Evolutionary conservation across 2,113 vertebrate genomes (phyloP), one percentile per base, ranked within the genome.

Genomic region (Hiodon tergisus): DNA sequence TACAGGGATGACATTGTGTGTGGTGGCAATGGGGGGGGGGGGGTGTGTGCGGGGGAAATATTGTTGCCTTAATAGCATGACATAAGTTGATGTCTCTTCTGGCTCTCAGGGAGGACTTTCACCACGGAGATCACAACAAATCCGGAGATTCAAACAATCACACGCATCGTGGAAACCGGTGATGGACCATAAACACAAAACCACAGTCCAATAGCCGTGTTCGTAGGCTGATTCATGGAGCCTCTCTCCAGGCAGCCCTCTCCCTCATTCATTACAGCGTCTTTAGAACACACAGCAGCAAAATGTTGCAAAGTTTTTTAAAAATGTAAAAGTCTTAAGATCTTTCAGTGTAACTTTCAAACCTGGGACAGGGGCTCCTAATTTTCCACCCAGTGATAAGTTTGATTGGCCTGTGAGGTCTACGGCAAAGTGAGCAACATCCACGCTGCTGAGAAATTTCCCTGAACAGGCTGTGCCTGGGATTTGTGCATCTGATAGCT

Each of bases 101-200:
- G 0, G 52, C 76, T 85, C 51, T 67, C 84, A 92, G 91, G 84
- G 78, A 83, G 51, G 47, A 87, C 74, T 54, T 81, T 86, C 68
- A 77, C 74, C 66, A 88, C 17, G n/a, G 50, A 58, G 70, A 81
- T 87, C 69, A 74, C 63, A 62, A 74, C 72, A 53, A 62, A 65
- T 17, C 63, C 63, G 48, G 63, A 74, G 59, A 57, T 66, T 16
- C 51, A 47, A 31, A 71, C 84, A 14, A 89, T 86, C 4, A 89
- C 86, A 57, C 79, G 65, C 54, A 66, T 81, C 16, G 7, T 84
- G 61, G 77, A 89, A 78, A 83, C 75, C 81, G 85, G 89, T 91
- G 82, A 71, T 11, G 54, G 14, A 14, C 4, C 17, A 13, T 50
- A 48, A 59, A 59, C 9, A 50, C 54, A 47, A 7, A n/a, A 6